These are phyloP conservation scores for Rhimphoctona megacephalus DNA, from an alignment of 2,888 invertebrate species.

Conservation along the genomic window DNA sequence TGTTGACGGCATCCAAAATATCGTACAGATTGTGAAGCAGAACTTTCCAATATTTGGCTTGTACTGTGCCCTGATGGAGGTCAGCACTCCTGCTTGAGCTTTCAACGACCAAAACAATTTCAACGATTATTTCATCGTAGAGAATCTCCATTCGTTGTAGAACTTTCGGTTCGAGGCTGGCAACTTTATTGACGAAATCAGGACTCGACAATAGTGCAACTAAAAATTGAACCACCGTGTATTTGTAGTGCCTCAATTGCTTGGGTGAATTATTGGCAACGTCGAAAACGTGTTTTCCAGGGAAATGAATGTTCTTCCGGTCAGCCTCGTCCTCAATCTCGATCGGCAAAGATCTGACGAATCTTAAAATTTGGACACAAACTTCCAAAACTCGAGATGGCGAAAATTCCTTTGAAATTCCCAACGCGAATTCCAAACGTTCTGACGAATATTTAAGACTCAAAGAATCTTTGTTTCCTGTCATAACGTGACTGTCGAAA, in stretches of 20 bases:
- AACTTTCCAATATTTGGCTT: slow-evolving; percentile 93
- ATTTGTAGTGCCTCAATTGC: slow-evolving; percentile 94
- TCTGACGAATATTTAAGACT: slow-evolving; percentile 76
- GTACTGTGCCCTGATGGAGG: slow-evolving; percentile 86
- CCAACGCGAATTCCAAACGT: slow-evolving; percentile 88
- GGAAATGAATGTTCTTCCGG: slow-evolving; percentile 71
- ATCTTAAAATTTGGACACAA: slow-evolving; percentile 89
- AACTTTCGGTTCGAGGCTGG: slow-evolving; percentile 85
- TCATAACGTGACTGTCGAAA: slow-evolving; percentile 89
- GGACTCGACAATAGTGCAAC: slow-evolving; percentile 89
- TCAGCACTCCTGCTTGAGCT: slow-evolving; percentile 88
- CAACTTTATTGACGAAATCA: slow-evolving; percentile 89
- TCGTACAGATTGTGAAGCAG: slow-evolving; percentile 92
- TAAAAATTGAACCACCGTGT: slow-evolving; percentile 91
- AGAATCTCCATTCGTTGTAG: slow-evolving; percentile 86
- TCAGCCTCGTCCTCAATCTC: slow-evolving; percentile 86
- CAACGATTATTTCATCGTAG: slow-evolving; percentile 90
- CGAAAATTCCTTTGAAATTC: slow-evolving; percentile 89
- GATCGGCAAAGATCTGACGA: slow-evolving; percentile 89
- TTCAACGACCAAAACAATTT: slow-evolving; percentile 89
- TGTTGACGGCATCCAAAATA: slow-evolving; percentile 90
- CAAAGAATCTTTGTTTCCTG: slow-evolving; percentile 81
- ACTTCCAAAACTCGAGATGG: slow-evolving; percentile 88
- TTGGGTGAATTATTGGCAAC: slow-evolving; percentile 89
- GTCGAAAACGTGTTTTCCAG: slow-evolving; percentile 87